Conservation (phyloP, 2,113 vertebrate genomes). For the Oryzias melastigma region DNA sequence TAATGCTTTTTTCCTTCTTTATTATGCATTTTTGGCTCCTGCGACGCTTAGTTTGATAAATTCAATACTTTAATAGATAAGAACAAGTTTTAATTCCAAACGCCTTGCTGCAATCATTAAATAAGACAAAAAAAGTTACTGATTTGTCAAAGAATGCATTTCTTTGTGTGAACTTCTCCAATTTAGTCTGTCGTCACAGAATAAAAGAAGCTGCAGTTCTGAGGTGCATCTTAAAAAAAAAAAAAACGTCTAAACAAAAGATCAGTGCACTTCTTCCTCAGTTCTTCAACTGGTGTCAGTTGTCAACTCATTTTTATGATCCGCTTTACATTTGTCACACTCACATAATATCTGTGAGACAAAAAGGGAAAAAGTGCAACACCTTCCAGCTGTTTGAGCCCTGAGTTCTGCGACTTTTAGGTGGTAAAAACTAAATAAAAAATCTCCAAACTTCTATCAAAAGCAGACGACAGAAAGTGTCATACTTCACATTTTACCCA, state of each 20-base stretch:
- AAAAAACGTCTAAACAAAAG: constrained; percentile 40
- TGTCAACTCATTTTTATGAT: constrained; percentile 39
- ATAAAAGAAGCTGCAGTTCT: too few relatives aligned
- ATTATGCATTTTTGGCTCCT: too few relatives aligned
- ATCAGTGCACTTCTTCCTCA: constrained; percentile 3
- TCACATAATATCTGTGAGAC: constrained; percentile 8
- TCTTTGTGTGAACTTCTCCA: constrained; percentile 20
- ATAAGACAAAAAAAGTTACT: too few relatives aligned
- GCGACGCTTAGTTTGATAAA: too few relatives aligned
- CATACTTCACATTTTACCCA: constrained; percentile 16
- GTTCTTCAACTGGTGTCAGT: constrained; percentile 37
- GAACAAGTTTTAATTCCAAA: too few relatives aligned
- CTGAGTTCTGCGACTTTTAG: constrained; percentile 24
- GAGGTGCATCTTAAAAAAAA: constrained; percentile 12
- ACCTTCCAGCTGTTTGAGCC: constrained; percentile 33
- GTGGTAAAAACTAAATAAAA: constrained; percentile 6
- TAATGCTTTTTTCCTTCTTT: too few relatives aligned
- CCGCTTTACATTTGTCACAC: constrained; percentile 7
- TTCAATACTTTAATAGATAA: too few relatives aligned
- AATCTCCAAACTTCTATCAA: constrained; percentile 22
- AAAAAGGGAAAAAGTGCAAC: constrained; percentile 20
- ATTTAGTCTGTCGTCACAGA: not conserved
- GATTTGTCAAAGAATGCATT: constrained; percentile 17
- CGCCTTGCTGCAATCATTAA: too few relatives aligned
- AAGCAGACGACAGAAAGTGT: constrained; percentile 22